A percentile compares a stretch with the other conserved stretches of the same genome.
These are phyloP conservation scores for Labeo catla DNA, from an alignment of 2,113 vertebrate genomes.

Conservation along the genomic window DNA sequence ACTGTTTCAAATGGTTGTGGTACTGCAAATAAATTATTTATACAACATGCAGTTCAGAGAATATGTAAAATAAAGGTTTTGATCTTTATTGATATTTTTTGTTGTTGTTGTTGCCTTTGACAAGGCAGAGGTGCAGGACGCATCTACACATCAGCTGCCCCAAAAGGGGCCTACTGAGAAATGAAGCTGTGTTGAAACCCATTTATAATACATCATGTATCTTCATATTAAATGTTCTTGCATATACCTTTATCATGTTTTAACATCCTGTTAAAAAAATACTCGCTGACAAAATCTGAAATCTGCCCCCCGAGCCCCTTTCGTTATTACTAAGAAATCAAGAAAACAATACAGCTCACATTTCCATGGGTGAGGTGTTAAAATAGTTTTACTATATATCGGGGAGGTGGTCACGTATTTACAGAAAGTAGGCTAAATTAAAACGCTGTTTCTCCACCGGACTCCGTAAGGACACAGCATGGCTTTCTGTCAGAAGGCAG, in stretches of 20 bases:
- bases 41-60: constrained; percentile 38
- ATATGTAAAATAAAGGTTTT: constrained; percentile 8
- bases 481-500: constrained; percentile 78
- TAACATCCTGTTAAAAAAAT: constrained; percentile 66
- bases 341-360: constrained; percentile 47
- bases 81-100: background rate
- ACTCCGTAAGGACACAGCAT: constrained; percentile 81
- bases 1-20: background rate
- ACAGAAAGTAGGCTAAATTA: constrained; percentile 38
- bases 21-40: constrained; percentile 53
- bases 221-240: constrained; percentile 60
- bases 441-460: constrained; percentile 53
- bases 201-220: constrained; percentile 60
- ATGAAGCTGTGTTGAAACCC: constrained; percentile 24
- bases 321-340: constrained; percentile 56
- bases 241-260: constrained; percentile 62
- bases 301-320: constrained; percentile 37
- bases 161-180: constrained; percentile 26
- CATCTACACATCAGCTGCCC: constrained; percentile 5
- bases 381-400: constrained; percentile 50
- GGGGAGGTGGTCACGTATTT: constrained; percentile 55
- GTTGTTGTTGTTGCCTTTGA: background rate
- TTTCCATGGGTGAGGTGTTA: constrained; percentile 24
- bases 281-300: constrained; percentile 47
- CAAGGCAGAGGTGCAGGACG: constrained; percentile 8